Conservation (phyloP, 2,888 invertebrate species). For the Thecophora atra region DNA sequence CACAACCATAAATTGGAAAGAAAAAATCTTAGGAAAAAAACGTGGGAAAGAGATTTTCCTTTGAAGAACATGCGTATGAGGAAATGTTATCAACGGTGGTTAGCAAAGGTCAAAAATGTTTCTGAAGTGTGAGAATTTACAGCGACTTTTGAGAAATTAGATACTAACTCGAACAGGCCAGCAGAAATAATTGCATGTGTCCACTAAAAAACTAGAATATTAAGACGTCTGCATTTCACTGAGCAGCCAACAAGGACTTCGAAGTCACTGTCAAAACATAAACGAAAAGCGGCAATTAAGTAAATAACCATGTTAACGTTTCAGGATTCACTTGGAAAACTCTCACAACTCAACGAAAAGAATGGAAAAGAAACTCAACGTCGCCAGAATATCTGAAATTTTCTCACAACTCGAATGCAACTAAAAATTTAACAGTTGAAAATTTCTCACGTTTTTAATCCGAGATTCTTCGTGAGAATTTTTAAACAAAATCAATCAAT, state of each 20-base stretch:
- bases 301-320: neutral
- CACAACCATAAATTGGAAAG: neutral
- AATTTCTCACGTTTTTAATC: neutral
- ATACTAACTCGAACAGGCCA: slow-evolving; percentile 9
- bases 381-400: neutral
- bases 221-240: neutral
- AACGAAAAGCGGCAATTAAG: neutral
- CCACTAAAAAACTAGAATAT: neutral
- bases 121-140: slow-evolving; percentile 21
- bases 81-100: neutral
- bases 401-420: neutral
- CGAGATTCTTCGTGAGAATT: slow-evolving; percentile 29
- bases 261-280: neutral
- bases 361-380: neutral
- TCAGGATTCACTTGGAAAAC: neutral
- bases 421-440: neutral
- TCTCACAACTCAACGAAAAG: neutral
- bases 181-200: neutral
- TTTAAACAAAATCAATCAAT: slow-evolving; percentile 3
- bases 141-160: neutral
- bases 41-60: neutral
- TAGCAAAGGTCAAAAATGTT: neutral
- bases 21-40: neutral
- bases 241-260: neutral
- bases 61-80: neutral